Conservation (phyloP, 2,888 invertebrate species). For the Tromatobia lineatoria region DNA sequence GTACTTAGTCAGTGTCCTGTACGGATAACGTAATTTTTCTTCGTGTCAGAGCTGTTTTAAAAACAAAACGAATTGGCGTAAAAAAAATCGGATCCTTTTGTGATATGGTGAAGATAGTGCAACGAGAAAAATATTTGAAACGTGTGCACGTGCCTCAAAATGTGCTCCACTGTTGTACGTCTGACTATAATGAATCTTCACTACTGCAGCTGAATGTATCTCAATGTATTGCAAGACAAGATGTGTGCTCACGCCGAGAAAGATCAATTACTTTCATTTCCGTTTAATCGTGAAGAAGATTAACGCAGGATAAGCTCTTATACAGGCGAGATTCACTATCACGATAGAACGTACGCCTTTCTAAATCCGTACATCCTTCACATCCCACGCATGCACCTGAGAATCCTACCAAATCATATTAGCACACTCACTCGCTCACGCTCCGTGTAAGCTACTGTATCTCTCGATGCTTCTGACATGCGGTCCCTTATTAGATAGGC, state of each 20-base stretch:
- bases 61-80: not conserved
- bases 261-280: slow-evolving; percentile 35
- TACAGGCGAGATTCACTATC: slow-evolving; percentile 2
- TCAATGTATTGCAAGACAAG: not conserved
- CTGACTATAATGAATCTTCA: slow-evolving; percentile 30
- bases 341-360: slow-evolving; percentile 31
- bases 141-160: not conserved
- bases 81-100: not conserved
- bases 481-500: too few relatives aligned
- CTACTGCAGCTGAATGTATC: slow-evolving; percentile 23
- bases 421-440: not conserved
- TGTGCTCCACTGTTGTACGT: not conserved
- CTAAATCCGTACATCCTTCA: slow-evolving; percentile 3
- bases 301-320: slow-evolving; percentile 8
- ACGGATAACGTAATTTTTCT: not conserved
- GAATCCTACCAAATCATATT: slow-evolving; percentile 25
- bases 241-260: not conserved
- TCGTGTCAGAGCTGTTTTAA: not conserved
- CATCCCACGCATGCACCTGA: not conserved
- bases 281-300: slow-evolving; percentile 9
- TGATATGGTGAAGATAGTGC: not conserved
- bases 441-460: too few relatives aligned
- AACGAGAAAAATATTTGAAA: not conserved
- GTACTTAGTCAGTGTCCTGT: slow-evolving; percentile 2
- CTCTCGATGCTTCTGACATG: not conserved